A percentile compares a stretch with the other conserved stretches of the same genome.
Evolutionary conservation across 2,888 invertebrate species (phyloP).

Genomic region (Dolomedes plantarius): DNA sequence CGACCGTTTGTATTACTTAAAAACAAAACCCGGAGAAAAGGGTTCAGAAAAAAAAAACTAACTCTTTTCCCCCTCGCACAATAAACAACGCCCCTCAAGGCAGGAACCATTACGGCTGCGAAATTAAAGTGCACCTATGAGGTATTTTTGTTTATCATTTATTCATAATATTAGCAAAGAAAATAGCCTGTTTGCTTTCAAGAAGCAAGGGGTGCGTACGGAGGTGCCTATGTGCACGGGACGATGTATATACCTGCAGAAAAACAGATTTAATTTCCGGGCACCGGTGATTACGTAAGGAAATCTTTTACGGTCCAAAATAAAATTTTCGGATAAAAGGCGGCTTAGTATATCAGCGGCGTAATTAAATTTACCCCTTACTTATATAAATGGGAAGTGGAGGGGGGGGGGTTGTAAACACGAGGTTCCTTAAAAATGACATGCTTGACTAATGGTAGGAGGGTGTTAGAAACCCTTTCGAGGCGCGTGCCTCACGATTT

Average conservation of each 20-base stretch:
- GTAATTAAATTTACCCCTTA: conserved; percentile 59
- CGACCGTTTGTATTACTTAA: not conserved
- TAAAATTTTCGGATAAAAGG: conserved; percentile 35
- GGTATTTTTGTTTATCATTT: conserved; percentile 54
- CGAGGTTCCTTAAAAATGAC: conserved; percentile 60
- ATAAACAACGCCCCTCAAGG: conserved; percentile 48
- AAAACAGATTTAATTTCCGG: conserved; percentile 63
- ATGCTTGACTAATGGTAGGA: conserved; percentile 60
- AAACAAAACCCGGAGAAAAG: not conserved
- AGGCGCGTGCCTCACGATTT: conserved; percentile 57
- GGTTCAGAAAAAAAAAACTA: not conserved
- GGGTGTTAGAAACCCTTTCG: conserved; percentile 62
- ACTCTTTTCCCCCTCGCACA: not conserved
- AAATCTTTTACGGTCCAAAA: conserved; percentile 50
- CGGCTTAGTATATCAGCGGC: conserved; percentile 52
- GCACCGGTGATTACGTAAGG: conserved; percentile 52
- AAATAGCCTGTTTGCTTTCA: conserved; percentile 34
- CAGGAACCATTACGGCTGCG: conserved; percentile 37
- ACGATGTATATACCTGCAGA: conserved; percentile 27
- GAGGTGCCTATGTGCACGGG: not conserved
- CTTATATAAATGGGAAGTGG: not conserved
- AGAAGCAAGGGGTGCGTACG: not conserved
- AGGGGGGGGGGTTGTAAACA: not conserved
- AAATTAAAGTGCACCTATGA: conserved; percentile 51
- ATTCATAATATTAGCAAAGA: conserved; percentile 68